These are phyloP conservation scores for Merluccius polli DNA, from an alignment of 2,797 vertebrate species.

Conservation along the genomic window DNA sequence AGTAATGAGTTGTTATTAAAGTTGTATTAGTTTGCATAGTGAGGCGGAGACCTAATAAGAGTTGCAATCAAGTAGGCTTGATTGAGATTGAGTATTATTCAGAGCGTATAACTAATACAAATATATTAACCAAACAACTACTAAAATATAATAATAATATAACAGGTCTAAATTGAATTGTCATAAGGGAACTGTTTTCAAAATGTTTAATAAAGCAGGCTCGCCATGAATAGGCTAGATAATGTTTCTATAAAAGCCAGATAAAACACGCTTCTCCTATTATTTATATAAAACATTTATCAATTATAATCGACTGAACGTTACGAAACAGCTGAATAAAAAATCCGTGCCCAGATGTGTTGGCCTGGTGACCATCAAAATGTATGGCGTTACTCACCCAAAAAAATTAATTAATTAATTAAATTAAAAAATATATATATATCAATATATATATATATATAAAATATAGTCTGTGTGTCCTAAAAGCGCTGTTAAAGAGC, in stretches of 20 bases:
- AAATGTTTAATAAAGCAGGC: not conserved
- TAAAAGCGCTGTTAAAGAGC: slow-evolving; percentile 38
- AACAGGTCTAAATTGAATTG: not conserved
- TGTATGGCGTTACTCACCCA: not conserved
- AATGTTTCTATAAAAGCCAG: too few species aligned
- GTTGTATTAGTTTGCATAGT: not conserved
- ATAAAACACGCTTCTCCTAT: too few species aligned
- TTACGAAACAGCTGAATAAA: not conserved
- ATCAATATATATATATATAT: too few species aligned
- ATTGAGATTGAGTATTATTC: too few species aligned
- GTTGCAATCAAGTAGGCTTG: not conserved
- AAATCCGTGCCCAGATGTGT: not conserved
- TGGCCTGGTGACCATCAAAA: not conserved
- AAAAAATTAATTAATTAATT: too few species aligned
- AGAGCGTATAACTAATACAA: too few species aligned
- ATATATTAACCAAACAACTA: too few species aligned
- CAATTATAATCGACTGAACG: too few species aligned
- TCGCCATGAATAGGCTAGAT: too few species aligned
- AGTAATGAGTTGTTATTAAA: not conserved
- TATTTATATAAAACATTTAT: not conserved
- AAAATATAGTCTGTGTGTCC: slow-evolving; percentile 9
- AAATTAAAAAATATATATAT: too few species aligned
- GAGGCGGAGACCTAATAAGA: not conserved
- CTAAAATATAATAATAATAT: too few species aligned
- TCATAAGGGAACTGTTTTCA: not conserved